These are phyloP conservation scores for Emberiza fucata DNA, from an alignment of 2,113 vertebrate species.

Conservation along the genomic window DNA sequence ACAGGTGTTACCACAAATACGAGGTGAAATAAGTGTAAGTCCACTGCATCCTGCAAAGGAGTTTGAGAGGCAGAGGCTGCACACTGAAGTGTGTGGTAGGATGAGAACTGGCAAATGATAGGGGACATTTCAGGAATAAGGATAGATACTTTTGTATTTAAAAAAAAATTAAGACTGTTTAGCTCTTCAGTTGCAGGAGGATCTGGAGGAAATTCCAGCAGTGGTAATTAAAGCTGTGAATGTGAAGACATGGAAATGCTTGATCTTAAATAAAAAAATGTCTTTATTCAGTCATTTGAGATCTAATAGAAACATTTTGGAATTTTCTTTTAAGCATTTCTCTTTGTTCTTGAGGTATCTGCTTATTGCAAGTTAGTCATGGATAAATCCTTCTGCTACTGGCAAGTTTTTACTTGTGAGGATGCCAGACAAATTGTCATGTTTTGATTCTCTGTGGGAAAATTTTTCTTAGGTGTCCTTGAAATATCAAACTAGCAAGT, in stretches of 20 bases:
- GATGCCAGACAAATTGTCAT: constrained; percentile 22
- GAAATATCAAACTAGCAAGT: neutral
- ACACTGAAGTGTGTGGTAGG: neutral
- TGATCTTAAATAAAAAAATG: neutral
- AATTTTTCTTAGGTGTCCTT: constrained; percentile 15
- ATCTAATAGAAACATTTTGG: neutral
- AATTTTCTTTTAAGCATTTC: neutral
- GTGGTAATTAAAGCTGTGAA: neutral
- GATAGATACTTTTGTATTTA: neutral
- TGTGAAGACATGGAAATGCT: neutral
- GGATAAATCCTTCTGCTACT: constrained; percentile 8
- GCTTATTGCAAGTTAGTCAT: neutral
- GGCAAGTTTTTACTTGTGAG: constrained; percentile 36
- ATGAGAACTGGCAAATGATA: neutral
- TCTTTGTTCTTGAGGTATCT: constrained; percentile 9
- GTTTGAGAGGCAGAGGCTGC: neutral
- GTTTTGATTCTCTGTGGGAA: constrained; percentile 47
- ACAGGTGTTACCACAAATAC: neutral
- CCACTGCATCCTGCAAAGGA: neutral
- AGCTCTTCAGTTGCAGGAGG: neutral
- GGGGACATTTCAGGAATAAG: neutral
- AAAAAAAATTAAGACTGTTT: neutral
- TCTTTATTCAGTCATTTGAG: neutral
- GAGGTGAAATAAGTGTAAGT: neutral
- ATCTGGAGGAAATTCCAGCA: neutral